phyloP scores from a whole-genome alignment of 2,797 vertebrate genomes.

The Gymnoscopelus microlampas region DNA sequence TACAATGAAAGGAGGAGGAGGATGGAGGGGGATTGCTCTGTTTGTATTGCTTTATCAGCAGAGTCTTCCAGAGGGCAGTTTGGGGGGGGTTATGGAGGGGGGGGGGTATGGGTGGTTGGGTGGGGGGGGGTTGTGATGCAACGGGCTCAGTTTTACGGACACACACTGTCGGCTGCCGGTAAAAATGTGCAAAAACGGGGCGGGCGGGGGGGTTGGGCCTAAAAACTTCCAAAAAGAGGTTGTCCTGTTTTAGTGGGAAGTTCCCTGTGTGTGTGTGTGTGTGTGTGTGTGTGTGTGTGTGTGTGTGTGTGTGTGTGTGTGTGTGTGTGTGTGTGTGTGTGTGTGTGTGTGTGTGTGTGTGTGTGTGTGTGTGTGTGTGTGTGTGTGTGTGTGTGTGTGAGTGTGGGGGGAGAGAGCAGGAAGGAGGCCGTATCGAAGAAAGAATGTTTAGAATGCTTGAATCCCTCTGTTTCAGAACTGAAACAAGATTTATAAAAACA shows the following conservation, averaged over 20 bases:
- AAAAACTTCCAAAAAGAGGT: slow-evolving; percentile 69
- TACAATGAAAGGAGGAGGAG: no score
- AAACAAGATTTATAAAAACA: no score
- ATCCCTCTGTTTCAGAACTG: no score
- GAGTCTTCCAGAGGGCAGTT: slow-evolving; percentile 58
- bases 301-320: slow-evolving; percentile 4
- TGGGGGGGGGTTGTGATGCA: slow-evolving; percentile 72
- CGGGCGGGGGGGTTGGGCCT: slow-evolving; percentile 68
- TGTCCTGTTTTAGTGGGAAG: slow-evolving; percentile 74
- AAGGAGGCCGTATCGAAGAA: no score
- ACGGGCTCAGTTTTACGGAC: slow-evolving; percentile 73
- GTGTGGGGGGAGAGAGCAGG: no score
- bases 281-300: neutral
- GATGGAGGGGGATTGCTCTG: neutral
- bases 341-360: neutral
- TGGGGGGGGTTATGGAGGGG: slow-evolving; percentile 28
- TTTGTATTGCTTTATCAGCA: no score
- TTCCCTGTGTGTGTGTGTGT: slow-evolving; percentile 56
- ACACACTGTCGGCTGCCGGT: slow-evolving; percentile 82
- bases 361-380: slow-evolving; percentile 7
- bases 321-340: neutral
- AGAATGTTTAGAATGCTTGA: no score
- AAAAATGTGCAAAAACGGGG: slow-evolving; percentile 66
- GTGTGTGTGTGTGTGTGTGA: slow-evolving; percentile 7
- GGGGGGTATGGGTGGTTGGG: slow-evolving; percentile 42